Evolutionary conservation across 2,888 invertebrate species (phyloP).

Genomic region (Mactromeris polynyma): DNA sequence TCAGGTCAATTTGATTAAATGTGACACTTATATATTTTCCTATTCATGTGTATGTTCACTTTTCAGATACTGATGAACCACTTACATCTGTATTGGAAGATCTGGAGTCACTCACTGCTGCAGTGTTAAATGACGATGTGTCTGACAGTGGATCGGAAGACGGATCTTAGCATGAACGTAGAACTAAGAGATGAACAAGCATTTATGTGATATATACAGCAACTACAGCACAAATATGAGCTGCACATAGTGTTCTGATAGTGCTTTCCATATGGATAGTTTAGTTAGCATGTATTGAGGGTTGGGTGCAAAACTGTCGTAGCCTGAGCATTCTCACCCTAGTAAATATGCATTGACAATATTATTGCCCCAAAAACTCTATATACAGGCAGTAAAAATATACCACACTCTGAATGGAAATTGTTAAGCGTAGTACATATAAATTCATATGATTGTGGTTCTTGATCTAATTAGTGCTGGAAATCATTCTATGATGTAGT

Average conservation of each 20-base stretch:
- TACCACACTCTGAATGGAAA: too few relatives aligned
- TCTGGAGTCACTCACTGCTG: constrained; percentile 79
- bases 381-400: too few relatives aligned
- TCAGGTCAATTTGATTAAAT: too few relatives aligned
- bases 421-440: too few relatives aligned
- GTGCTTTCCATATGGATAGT: not conserved
- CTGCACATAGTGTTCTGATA: not conserved
- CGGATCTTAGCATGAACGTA: constrained; percentile 56
- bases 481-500: too few relatives aligned
- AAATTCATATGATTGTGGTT: too few relatives aligned
- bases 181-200: not conserved
- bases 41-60: not conserved
- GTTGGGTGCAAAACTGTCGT: too few relatives aligned
- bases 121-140: constrained; percentile 76
- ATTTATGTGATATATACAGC: constrained; percentile 6
- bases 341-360: too few relatives aligned
- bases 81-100: constrained; percentile 81
- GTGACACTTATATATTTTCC: not conserved
- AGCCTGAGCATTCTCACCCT: too few relatives aligned
- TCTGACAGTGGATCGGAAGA: constrained; percentile 67
- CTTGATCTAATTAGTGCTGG: too few relatives aligned
- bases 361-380: too few relatives aligned
- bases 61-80: constrained; percentile 70
- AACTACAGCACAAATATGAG: not conserved
- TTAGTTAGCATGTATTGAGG: too few relatives aligned